Base-by-base conservation (phyloP, 2,113 vertebrate genomes). In the Formicarius rufipectus region DNA sequence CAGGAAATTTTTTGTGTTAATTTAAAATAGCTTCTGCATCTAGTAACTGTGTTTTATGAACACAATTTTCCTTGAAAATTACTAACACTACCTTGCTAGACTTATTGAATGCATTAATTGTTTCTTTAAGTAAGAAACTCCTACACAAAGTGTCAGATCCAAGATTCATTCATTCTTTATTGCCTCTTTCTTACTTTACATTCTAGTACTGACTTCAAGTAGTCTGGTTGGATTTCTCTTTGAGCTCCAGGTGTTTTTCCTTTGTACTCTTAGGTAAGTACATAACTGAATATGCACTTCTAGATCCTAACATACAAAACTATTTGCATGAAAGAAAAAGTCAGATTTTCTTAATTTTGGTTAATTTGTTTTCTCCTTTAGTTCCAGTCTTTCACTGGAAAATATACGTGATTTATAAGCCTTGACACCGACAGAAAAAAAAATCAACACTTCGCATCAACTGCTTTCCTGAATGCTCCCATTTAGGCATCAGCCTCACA, bases 41-140 rank as follows among this genome's bases (percentile, higher is more conserved):
- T 50, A 7, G 7, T 60, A 53, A 49, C 23, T 55, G 15, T 2
- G 1, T 58, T 62, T 90, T n/a, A n/a, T n/a, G n/a, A n/a, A n/a
- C n/a, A n/a, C n/a, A n/a, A n/a, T n/a, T 59, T 31, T 33, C 17
- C 12, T n/a, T 47, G 28, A 49, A 55, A 87, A 11, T 33, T 44
- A 18, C 45, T 83, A 69, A 64, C 9, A 33, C 0, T 16, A 50
- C 7, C 2, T 16, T 55, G 25, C n/a, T 63, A 62, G 74, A 75
- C 1, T 23, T 66, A 53, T 1, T 63, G n/a, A 78, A 78, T 1
- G 1, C 5, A 44, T 3, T n/a, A 18, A 49, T 49, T 53, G 1
- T 73, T 63, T 84, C 18, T 67, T 60, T 40, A 59, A 67, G 6
- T n/a, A 64, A 56, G 16, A 69, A 17, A 3, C 35, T 67, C 14